Base-by-base conservation (phyloP, 2,113 vertebrate species). In the Trematocara macrostoma region DNA sequence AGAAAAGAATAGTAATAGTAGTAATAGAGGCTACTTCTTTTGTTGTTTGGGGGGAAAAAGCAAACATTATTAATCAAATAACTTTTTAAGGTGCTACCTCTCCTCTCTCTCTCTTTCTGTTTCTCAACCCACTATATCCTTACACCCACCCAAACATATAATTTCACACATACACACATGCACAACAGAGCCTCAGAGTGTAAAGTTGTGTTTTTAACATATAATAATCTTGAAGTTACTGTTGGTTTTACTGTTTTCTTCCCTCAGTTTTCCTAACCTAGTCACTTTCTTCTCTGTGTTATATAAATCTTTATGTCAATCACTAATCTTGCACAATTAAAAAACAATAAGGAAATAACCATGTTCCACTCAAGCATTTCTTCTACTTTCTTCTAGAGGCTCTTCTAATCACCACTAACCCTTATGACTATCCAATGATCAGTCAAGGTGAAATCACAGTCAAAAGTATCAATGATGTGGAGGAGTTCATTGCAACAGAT, bases 401-500 rank as follows among this genome's bases (percentile, higher is more conserved):
- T 35, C 92, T 94, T 49, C 88, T 94, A 6, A 94, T 94, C 88
- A 91, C 93, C 69, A 93, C 90, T 53, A 94, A 94, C 78, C 93
- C 93, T 2, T 94, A 93, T 59, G 93, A 94, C 64, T 94, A 88
- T 23, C 91, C 34, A 8, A 94, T 94, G 93, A 85, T 94, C 90
- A 94, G 93, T 59, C 90, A 92, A 5, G 93, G 93, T 88, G 92
- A 94, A 90, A 90, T 94, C 82, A 92, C 89, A 16, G 93, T 94
- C 61, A 94, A 94, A 47, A 94, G 93, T 26, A 94, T 94, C 52
- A 53, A 93, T 89, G 93, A 94, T 35, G 52, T 94, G 8, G 92
- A 93, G 16, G 93, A 94, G 85, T 93, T 93, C 90, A 93, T 94
- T 42, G 93, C 93, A 71, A 94, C 95, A 8, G 95, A 95, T 90